Conservation (phyloP, 1,140 invertebrate genomes). For the Eumeta japonica region DNA sequence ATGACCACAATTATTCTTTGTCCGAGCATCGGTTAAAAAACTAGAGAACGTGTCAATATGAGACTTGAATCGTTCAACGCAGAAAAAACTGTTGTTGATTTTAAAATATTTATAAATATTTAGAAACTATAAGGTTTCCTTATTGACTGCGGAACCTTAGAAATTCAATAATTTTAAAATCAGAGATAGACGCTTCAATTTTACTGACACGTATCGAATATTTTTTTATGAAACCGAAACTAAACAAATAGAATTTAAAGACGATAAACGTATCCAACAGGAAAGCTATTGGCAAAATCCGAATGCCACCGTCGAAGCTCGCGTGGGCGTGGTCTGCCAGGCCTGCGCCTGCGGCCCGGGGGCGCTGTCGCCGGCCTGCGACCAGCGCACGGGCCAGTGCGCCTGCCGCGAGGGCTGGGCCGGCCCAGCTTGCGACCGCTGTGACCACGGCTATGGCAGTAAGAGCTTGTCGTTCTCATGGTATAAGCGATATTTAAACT, state of each 20-base stretch:
- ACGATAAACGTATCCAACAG: slow-evolving; percentile 12
- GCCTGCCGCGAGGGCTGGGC: slow-evolving; percentile 70
- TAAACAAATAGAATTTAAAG: neutral
- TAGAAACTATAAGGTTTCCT: no score
- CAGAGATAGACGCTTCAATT: no score
- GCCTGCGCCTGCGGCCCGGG: slow-evolving; percentile 80
- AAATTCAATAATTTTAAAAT: no score
- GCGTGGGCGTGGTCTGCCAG: slow-evolving; percentile 61
- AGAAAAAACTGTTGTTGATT: no score
- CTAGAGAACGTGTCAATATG: no score
- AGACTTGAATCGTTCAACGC: no score
- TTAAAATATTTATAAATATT: neutral
- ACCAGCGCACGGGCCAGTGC: slow-evolving; percentile 76
- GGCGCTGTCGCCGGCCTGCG: slow-evolving; percentile 68
- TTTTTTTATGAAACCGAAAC: neutral
- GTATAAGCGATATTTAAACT: neutral
- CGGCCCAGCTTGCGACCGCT: slow-evolving; percentile 84
- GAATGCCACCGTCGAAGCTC: slow-evolving; percentile 3
- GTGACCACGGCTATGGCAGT: slow-evolving; percentile 50
- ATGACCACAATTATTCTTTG: slow-evolving; percentile 1
- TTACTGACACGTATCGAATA: no score
- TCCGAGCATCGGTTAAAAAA: no score
- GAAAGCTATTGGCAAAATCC: slow-evolving; percentile 36
- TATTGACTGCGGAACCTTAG: no score
- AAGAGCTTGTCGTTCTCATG: neutral